Percentiles rank a stretch among this genome's conserved stretches.
These are phyloP conservation scores for Agonopterix heracliana DNA, from an alignment of 2,888 invertebrate species.

Conservation along the genomic window DNA sequence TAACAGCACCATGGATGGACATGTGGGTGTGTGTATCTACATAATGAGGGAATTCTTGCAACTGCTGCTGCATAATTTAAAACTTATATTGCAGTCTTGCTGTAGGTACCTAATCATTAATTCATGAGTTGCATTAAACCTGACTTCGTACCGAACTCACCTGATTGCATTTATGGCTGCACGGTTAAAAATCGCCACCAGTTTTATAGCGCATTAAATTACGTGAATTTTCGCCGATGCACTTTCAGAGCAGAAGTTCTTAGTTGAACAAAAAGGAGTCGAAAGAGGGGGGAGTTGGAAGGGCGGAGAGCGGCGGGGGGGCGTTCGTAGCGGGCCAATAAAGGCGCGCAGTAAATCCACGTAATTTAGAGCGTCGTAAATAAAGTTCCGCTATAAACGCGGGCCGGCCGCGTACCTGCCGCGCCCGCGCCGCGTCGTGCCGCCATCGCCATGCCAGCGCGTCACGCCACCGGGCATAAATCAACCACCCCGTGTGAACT, in stretches of 20 bases:
- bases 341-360: conserved; percentile 74
- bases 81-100: too few relatives aligned
- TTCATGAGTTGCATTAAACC: too few relatives aligned
- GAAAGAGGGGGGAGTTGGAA: conserved; percentile 37
- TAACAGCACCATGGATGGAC: conserved; percentile 18
- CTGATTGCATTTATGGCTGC: conserved; percentile 15
- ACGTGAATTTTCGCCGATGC: conserved; percentile 41
- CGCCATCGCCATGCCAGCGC: conserved; percentile 14
- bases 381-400: conserved; percentile 72
- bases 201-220: conserved; percentile 46
- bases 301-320: conserved; percentile 31
- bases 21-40: not conserved
- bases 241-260: conserved; percentile 39
- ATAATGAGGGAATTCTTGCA: too few relatives aligned
- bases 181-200: conserved; percentile 30
- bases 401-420: conserved; percentile 61
- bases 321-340: conserved; percentile 67
- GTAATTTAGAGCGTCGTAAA: conserved; percentile 74
- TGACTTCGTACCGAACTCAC: conserved; percentile 2
- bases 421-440: conserved; percentile 35
- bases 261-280: conserved; percentile 33
- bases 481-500: conserved; percentile 49
- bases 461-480: conserved; percentile 38
- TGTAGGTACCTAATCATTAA: too few relatives aligned
- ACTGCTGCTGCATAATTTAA: too few relatives aligned